Base-by-base conservation (phyloP, 2,888 invertebrate species). In the Lepidochrysops patricia region DNA sequence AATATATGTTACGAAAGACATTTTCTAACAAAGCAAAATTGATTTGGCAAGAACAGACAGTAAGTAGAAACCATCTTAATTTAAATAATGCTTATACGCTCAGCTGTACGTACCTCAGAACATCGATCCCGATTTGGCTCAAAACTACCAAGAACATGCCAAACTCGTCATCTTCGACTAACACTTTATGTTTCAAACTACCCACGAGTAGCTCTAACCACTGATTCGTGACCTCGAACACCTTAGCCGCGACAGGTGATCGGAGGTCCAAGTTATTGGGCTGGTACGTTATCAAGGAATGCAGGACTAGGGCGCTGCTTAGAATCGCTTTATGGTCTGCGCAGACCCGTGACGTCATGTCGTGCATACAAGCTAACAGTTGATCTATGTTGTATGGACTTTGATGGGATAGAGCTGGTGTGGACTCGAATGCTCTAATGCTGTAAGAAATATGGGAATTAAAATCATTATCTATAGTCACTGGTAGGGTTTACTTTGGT, bases 361-460 rank as follows among this genome's bases (percentile, higher is more conserved):
- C 66, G 63, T 72, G 77, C n/a, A 89, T 67, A 57, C 83, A 80
- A 9, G 86, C 80, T 26, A 88, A 65, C 0, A 89, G 73, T 62
- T 88, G 88, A 2, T 81, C 76, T 63, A 77, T 74, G 73, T 82
- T 83, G 74, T 85, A 88, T 62, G 85, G 80, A 72, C 87, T 88
- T 77, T 87, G 85, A 63, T 80, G 73, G 13, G 83, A 85, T 2
- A 89, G 67, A 0, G 84, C 74, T 49, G 88, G 68, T 1, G 74
- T 76, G 2, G 84, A 77, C 63, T 79, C 72, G 64, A 78, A 65
- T 0, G 62, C 60, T 52, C 71, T 75, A 23, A 88, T 74, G 2
- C 88, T 89, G 76, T 25, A 67, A 68, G 37, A 60, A 23, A 52
- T 35, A 57, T 12, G n/a, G n/a, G n/a, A n/a, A n/a, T n/a, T n/a